Base-by-base conservation (phyloP, 30 jellyfish, hydroid and myxozoan genomes). In the Turritopsis rubra region DNA sequence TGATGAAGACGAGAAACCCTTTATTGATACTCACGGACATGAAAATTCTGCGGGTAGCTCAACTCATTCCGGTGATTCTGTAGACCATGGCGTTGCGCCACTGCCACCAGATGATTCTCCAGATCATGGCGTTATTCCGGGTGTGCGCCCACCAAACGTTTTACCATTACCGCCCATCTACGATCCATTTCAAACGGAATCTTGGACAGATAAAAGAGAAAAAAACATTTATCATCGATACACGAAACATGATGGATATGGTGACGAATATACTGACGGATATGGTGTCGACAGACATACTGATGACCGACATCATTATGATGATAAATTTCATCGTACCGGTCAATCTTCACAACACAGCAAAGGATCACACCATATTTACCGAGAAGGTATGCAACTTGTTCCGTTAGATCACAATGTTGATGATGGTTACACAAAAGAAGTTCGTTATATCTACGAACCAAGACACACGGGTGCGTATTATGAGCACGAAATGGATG, bases 131-230 rank as follows among this genome's bases (percentile, higher is more conserved):
- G 60, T 41, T 41, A 5, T 3, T 41, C 60, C 60, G 60, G 60
- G 13, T 13, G 60, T 41, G 13, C 60, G 60, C 60, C 60, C 60
- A 41, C 60, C 60, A 41, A 41, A 41, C 13, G 13, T 41, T 41
- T 13, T 41, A 41, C 60, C 60, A 5, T 41, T 41, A 41, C 60
- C 60, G 13, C 60, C 60, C 7, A 66, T 25, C 16, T 41, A 41
- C 60, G 60, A 13, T 41, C 60, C 52, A 8, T 82, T 66, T 25
- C 88, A 82, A 17, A 82, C 88, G 5, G 86, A 66, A 66, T 82
- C 88, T 22, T 82, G 88, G 88, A 68, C 22, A 20, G 88, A 82
- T 29, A 71, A 82, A 21, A 66, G 88, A 29, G 29, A 52, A 18
- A 54, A 23, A 18, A 80, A 24, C 65, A 25, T 30, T 41, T 18